A percentile compares a stretch with the other conserved stretches of the same genome.
Evolutionary conservation across 2,113 vertebrate genomes (phyloP).

Genomic region (Neotragus pygmaeus): DNA sequence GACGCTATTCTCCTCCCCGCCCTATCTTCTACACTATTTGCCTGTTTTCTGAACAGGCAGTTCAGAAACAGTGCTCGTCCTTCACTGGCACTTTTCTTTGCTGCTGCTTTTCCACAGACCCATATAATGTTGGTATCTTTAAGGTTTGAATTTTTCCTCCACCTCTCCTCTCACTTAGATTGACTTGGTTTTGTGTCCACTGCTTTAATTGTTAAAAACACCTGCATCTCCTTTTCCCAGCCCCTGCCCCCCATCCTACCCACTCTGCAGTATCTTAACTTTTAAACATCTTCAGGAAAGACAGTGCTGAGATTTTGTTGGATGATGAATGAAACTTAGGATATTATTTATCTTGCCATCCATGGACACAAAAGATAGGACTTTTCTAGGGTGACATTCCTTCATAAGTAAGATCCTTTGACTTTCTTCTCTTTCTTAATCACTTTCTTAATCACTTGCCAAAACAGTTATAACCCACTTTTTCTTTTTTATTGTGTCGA

Average conservation of each 20-base stretch:
- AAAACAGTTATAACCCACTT: background rate
- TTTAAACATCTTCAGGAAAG: constrained; percentile 12
- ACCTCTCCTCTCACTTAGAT: background rate
- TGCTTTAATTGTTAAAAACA: background rate
- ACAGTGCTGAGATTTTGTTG: constrained; percentile 31
- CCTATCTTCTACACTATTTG: background rate
- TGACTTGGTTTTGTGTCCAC: constrained; percentile 24
- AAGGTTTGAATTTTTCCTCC: background rate
- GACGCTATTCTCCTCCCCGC: background rate
- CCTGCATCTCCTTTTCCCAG: background rate
- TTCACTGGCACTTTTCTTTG: background rate
- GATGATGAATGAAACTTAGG: background rate
- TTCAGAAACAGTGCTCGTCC: background rate
- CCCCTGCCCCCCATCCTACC: background rate
- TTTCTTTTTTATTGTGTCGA: background rate
- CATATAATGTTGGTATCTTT: background rate
- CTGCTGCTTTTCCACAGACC: background rate
- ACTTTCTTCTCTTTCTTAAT: background rate
- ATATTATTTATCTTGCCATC: background rate
- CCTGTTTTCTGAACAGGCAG: background rate
- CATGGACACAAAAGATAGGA: background rate
- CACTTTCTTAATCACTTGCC: background rate
- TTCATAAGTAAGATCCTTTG: background rate
- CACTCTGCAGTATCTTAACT: background rate
- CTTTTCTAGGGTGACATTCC: background rate